phyloP scores from a whole-genome alignment of 2,797 vertebrate species.

The Pristis pectinata region DNA sequence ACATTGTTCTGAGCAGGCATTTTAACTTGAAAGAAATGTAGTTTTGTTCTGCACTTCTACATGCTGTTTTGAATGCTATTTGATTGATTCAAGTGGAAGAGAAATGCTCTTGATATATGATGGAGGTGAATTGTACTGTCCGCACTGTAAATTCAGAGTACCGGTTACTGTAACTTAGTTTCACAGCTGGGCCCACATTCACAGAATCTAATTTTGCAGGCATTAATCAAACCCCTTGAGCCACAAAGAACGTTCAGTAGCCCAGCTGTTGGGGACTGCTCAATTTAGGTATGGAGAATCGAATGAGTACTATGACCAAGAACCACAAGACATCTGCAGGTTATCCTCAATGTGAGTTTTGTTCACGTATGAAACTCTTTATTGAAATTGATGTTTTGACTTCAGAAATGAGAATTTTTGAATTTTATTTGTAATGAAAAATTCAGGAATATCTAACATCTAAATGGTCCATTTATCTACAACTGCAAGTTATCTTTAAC shows the following conservation, averaged over 20 bases:
- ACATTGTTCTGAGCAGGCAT: constrained; percentile 4
- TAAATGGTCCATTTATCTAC: background rate
- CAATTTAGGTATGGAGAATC: constrained; percentile 19
- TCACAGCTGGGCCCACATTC: constrained; percentile 20
- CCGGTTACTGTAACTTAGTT: constrained; percentile 29
- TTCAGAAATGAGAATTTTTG: background rate
- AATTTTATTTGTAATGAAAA: background rate
- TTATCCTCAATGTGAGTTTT: constrained; percentile 28
- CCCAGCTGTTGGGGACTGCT: constrained; percentile 16
- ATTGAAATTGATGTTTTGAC: constrained; percentile 7
- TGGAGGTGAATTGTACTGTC: background rate
- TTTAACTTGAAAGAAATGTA: background rate
- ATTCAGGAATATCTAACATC: background rate
- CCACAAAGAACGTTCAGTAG: constrained; percentile 6
- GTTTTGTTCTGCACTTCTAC: background rate
- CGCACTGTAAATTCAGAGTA: background rate
- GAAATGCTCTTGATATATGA: background rate
- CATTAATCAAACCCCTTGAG: constrained; percentile 26
- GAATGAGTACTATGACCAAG: constrained; percentile 13
- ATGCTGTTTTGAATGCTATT: constrained; percentile 20
- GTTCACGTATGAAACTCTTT: background rate
- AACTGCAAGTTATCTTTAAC: background rate
- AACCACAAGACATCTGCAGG: constrained; percentile 31
- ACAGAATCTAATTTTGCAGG: constrained; percentile 20
- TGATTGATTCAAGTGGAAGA: constrained; percentile 13